Evolutionary conservation across 2,888 invertebrate species (phyloP), one percentile per base, ranked within the genome.

Genomic region (Protonemura montana): DNA sequence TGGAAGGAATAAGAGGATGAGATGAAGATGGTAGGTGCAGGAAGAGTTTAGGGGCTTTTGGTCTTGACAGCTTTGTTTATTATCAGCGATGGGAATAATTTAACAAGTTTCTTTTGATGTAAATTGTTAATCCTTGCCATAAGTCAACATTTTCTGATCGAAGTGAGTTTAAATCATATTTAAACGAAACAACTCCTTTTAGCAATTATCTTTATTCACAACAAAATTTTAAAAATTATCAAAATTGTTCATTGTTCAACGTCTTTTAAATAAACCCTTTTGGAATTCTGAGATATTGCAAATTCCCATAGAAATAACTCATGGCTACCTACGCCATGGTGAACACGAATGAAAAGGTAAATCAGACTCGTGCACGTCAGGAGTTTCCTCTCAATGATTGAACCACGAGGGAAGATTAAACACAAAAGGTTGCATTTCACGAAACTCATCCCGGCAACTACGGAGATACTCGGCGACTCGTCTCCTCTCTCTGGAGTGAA

Each of bases 371-470:
- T 10, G 59, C 35, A 35, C 10, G 35, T 21, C 59, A 21, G 59
- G 59, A 3, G 59, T 21, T 59, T 59, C 59, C 59, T 59, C 13
- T 21, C 59, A 21, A 13, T 59, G 59, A 59, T 59, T 59, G 59
- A 13, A 59, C 16, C 59, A 21, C 59, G 16, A 21, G 21, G 59
- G 16, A 21, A 21, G 21, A 59, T 59, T 21, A 7, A 21, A 59
- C 59, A 59, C 59, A 59, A 59, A 59, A 59, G 59, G 59, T 59
- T 59, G 59, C 59, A 59, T 59, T 21, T 59, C 59, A 59, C 59
- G 59, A 59, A 59, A 59, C 59, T 59, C 59, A 59, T 59, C 16
- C 59, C 59, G 13, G 6, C 59, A 59, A 59, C 21, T 59, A 2
- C 16, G 59, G 59, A 59, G 59, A 59, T 16, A 59, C 59, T 21